A percentile compares a stretch with the other conserved stretches of the same genome.
phyloP scores from a whole-genome alignment of 2,888 invertebrate genomes.

The Leptopilina myrica region DNA sequence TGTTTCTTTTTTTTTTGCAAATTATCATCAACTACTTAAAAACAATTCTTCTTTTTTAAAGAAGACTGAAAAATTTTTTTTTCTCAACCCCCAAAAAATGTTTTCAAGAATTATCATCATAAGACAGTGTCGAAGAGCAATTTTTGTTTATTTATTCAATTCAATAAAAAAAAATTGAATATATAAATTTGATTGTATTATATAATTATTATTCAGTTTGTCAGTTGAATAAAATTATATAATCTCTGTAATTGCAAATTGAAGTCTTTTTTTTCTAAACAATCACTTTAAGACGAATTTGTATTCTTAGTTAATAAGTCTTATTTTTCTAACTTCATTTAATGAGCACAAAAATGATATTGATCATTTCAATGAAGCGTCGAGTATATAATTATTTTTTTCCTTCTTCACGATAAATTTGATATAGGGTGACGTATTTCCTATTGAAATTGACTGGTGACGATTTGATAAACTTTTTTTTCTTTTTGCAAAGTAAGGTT shows the following conservation, averaged over 20 bases:
- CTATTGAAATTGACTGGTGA: conserved; percentile 10
- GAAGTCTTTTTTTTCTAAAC: conserved; percentile 20
- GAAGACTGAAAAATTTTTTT: background rate
- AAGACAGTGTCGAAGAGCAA: background rate
- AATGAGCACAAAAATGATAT: conserved; percentile 17
- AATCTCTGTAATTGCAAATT: background rate
- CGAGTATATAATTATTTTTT: conserved; percentile 26
- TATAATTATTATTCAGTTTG: background rate
- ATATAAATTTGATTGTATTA: too few species aligned
- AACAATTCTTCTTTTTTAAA: background rate
- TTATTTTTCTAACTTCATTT: background rate
- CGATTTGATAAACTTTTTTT: conserved; percentile 2
- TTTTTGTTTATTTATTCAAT: background rate
- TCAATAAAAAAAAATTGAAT: background rate
- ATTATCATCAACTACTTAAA: background rate
- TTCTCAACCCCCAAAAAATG: conserved; percentile 6
- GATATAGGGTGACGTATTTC: background rate
- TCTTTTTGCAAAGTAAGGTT: background rate
- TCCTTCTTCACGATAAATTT: conserved; percentile 27
- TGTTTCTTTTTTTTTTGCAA: background rate
- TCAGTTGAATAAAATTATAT: background rate
- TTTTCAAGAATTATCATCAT: background rate
- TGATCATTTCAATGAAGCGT: background rate
- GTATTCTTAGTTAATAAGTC: conserved; percentile 2
- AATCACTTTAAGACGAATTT: conserved; percentile 35